Percentiles rank a stretch among this genome's conserved stretches.
These are phyloP conservation scores for Sylvilagus bachmani DNA, from an alignment of 2,113 vertebrate species.

Conservation along the genomic window DNA sequence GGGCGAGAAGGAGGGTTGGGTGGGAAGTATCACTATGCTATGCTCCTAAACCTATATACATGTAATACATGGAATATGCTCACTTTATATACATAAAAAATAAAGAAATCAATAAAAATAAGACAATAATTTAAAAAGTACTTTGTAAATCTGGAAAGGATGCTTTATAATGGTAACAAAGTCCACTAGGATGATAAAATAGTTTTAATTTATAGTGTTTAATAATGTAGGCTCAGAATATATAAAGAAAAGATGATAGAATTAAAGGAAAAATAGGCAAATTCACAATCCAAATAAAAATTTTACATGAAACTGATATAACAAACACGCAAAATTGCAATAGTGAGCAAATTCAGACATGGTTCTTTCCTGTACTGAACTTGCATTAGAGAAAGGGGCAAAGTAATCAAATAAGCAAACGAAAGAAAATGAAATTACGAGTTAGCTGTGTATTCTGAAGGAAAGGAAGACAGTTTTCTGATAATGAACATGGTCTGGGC, in stretches of 20 bases:
- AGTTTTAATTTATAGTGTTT: background rate
- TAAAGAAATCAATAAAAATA: no score
- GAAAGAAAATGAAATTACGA: background rate
- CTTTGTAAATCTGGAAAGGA: background rate
- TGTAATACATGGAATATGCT: no score
- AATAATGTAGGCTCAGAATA: slow-evolving; percentile 2
- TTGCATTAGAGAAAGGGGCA: background rate
- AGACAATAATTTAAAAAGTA: no score
- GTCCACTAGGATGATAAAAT: background rate
- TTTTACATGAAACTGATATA: background rate
- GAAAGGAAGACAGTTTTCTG: slow-evolving; percentile 16
- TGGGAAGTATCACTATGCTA: no score
- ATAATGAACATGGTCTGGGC: background rate
- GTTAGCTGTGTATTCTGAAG: background rate
- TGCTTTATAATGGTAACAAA: background rate
- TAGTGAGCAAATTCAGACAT: background rate
- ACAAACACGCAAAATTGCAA: background rate
- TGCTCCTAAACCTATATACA: no score
- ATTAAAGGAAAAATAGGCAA: slow-evolving; percentile 31
- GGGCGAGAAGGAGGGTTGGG: no score
- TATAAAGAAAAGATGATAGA: background rate
- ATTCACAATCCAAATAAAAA: background rate
- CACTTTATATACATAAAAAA: no score
- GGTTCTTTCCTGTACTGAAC: background rate
- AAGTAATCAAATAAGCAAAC: background rate